phyloP scores from a whole-genome alignment of 2,888 invertebrate genomes.

The Chorisops tibialis region DNA sequence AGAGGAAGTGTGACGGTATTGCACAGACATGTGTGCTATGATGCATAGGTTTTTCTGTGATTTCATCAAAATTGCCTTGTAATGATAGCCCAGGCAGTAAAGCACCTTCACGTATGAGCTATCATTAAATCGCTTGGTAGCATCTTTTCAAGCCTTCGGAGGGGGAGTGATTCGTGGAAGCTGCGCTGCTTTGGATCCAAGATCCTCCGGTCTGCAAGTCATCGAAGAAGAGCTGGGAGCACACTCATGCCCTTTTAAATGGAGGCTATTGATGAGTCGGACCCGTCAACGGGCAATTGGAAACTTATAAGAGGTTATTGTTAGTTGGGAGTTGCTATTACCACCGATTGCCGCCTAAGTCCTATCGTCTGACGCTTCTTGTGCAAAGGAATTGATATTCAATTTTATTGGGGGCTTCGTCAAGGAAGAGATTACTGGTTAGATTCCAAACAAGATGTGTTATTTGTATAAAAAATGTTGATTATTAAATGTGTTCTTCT shows the following conservation, averaged over 20 bases:
- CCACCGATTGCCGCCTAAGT: background rate
- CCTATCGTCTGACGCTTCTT: too few relatives aligned
- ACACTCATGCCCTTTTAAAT: constrained; percentile 21
- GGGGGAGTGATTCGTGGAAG: background rate
- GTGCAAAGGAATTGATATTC: too few relatives aligned
- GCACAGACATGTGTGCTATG: background rate
- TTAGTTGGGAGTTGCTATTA: constrained; percentile 5
- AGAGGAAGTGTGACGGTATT: too few relatives aligned
- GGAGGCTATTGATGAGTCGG: constrained; percentile 17
- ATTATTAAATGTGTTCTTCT: too few relatives aligned
- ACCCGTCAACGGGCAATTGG: constrained; percentile 18
- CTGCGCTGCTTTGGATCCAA: too few relatives aligned
- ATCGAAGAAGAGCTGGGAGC: constrained; percentile 1
- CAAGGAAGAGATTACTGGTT: too few relatives aligned
- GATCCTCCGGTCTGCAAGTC: constrained; percentile 13
- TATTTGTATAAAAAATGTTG: too few relatives aligned
- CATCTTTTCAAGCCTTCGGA: constrained; percentile 1
- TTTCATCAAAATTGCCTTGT: constrained; percentile 27
- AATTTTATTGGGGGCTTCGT: too few relatives aligned
- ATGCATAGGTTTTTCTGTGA: constrained; percentile 28
- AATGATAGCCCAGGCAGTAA: constrained; percentile 8
- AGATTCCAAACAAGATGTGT: too few relatives aligned
- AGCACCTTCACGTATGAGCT: background rate
- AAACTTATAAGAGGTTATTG: constrained; percentile 10
- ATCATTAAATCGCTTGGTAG: constrained; percentile 20